Evolutionary conservation across 2,113 vertebrate genomes (phyloP).

Genomic region (Plotosus lineatus): DNA sequence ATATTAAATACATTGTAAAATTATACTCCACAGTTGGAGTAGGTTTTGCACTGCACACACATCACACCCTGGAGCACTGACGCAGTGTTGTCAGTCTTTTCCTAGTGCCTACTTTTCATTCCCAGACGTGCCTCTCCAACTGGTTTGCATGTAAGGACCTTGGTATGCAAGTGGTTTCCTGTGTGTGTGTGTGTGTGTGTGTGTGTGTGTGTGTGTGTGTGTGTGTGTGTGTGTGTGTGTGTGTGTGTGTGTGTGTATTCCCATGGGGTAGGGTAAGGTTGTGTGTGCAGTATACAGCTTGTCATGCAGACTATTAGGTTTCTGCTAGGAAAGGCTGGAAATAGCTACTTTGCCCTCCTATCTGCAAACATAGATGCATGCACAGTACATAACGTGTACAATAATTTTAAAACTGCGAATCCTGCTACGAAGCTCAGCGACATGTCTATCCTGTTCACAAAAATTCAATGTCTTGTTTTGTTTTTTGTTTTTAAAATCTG

Average conservation of each 20-base stretch:
- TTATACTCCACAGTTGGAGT: background rate
- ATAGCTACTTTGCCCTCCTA: background rate
- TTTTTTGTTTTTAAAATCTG: no score
- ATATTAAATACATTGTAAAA: background rate
- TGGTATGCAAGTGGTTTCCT: constrained; percentile 43
- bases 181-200: background rate
- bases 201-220: constrained; percentile 10
- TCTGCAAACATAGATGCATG: background rate
- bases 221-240: background rate
- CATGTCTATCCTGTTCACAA: background rate
- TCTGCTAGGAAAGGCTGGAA: background rate
- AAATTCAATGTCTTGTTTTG: background rate
- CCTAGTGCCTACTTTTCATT: constrained; percentile 41
- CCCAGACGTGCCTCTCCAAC: constrained; percentile 36
- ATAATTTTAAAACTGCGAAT: background rate
- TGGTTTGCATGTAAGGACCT: constrained; percentile 39
- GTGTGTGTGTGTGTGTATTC: constrained; percentile 1
- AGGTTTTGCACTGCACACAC: background rate
- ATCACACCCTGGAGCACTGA: constrained; percentile 22
- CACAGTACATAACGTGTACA: background rate
- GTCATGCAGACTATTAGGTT: constrained; percentile 24
- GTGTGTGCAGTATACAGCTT: constrained; percentile 21
- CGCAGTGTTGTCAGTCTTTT: constrained; percentile 31
- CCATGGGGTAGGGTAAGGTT: constrained; percentile 13
- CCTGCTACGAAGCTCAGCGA: constrained; percentile 6